Base-by-base conservation (phyloP, 1,140 invertebrate genomes). In the Drosophila mojavensis region DNA sequence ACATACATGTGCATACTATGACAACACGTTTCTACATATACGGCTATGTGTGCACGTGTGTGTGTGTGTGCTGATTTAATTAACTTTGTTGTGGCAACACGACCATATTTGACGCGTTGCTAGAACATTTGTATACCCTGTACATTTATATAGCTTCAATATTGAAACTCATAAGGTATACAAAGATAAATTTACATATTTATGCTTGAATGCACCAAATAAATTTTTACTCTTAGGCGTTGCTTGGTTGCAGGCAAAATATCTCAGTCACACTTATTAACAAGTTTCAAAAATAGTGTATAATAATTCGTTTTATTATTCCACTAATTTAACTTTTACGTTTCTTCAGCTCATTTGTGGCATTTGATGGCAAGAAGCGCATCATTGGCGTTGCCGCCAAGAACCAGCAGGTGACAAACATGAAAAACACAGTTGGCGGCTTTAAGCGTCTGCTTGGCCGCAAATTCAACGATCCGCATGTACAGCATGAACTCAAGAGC, bases 361-460 rank as follows among this genome's bases (percentile, higher is more conserved):
- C 98, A 28, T 98, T 99, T 93, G 97, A 96, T 90, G 95, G 95
- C 43, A 98, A 97, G 90, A 98, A 96, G 82, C 95, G 99, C 80
- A 96, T 97, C 79, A 94, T 99, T 86, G 99, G 99, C 43, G 97
- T 98, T 17, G 97, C 98, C 48, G 98, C 98, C 28, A 99, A 99
- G 93, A 99, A 99, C 92, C 98, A 99, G 92, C 96, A 97, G 93
- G 96, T 99, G 11, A 99, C 98, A 75, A 99, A 99, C 92, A 96
- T 99, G 94, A 98, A 98, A 92, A 99, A 99, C 92, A 99, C 99
- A 63, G 95, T 99, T 58, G 96, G 96, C 93, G 96, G 96, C 56
- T 98, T 99, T 91, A 99, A 99, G 93, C 94, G 97, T 86, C 93
- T 99, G 28, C 93, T 99, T 76, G 99, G 98, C 47, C 94, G 97